Conservation (phyloP, 2,888 invertebrate species). For the Ferrisia virgata region DNA sequence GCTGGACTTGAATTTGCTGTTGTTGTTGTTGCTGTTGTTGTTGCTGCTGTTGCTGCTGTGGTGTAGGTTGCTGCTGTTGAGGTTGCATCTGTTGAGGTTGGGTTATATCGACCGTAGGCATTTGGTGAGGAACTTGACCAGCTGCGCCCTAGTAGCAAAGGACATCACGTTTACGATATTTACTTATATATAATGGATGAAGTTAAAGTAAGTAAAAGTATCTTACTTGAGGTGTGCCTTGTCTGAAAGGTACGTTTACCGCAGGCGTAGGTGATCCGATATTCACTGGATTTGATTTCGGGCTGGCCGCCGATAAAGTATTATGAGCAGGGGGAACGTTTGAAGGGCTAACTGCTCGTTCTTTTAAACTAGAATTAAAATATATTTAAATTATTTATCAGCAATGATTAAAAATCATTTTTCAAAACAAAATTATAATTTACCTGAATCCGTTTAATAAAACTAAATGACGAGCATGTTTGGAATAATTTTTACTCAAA, state of each 20-base stretch:
- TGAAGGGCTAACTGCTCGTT: constrained; percentile 66
- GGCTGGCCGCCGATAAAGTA: constrained; percentile 57
- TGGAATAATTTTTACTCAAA: constrained; percentile 85
- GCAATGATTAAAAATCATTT: not conserved
- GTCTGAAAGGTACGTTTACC: constrained; percentile 43
- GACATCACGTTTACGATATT: not conserved
- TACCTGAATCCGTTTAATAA: constrained; percentile 70
- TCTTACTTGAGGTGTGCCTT: constrained; percentile 42
- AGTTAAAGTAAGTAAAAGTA: not conserved
- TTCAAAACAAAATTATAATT: constrained; percentile 16
- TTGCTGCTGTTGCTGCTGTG: constrained; percentile 33
- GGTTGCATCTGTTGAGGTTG: constrained; percentile 37
- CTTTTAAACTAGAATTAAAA: constrained; percentile 59
- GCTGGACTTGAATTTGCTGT: constrained; percentile 47
- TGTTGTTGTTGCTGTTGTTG: constrained; percentile 34
- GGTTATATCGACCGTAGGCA: constrained; percentile 18
- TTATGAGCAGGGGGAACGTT: constrained; percentile 52
- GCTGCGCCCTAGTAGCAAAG: not conserved
- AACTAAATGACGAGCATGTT: constrained; percentile 79
- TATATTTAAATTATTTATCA: not conserved
- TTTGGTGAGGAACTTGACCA: constrained; percentile 19
- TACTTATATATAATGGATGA: not conserved
- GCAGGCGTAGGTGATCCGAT: constrained; percentile 48
- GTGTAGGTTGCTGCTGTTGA: constrained; percentile 27
- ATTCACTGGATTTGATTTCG: constrained; percentile 57